phyloP scores from a whole-genome alignment of 2,113 vertebrate species.

The Sinocyclocheilus grahami region DNA sequence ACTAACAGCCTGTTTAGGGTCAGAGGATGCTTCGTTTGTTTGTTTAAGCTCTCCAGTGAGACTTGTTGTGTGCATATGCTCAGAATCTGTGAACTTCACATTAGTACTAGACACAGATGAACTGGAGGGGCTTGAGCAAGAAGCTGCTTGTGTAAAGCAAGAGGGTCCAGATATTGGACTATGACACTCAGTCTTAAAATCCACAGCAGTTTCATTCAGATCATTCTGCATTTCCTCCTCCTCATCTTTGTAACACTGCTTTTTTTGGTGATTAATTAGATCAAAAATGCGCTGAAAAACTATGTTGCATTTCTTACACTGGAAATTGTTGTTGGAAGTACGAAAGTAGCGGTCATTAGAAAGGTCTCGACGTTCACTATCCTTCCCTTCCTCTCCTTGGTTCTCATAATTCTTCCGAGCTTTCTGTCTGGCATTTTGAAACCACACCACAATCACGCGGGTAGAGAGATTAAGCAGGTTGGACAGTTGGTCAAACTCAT shows the following conservation, averaged over 20 bases:
- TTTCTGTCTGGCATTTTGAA: conserved; percentile 96
- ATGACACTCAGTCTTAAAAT: conserved; percentile 85
- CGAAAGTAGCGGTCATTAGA: conserved; percentile 86
- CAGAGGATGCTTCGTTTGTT: conserved; percentile 19
- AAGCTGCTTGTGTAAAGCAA: conserved; percentile 78
- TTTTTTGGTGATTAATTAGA: conserved; percentile 88
- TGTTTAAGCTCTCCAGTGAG: conserved; percentile 29
- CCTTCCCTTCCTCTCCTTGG: conserved; percentile 87
- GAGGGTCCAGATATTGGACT: conserved; percentile 80
- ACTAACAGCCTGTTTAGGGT: conserved; percentile 17
- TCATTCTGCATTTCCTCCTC: conserved; percentile 87
- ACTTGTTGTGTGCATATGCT: conserved; percentile 17
- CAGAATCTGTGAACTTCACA: conserved; percentile 35
- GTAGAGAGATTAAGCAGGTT: conserved; percentile 89
- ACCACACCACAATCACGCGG: conserved; percentile 96
- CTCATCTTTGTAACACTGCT: conserved; percentile 87
- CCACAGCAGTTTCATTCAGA: conserved; percentile 93
- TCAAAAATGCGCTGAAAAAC: conserved; percentile 89
- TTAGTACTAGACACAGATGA: conserved; percentile 40
- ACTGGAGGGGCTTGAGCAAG: conserved; percentile 46
- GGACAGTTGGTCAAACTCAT: conserved; percentile 95
- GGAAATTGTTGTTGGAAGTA: conserved; percentile 85
- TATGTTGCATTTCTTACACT: conserved; percentile 87
- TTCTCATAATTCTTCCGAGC: conserved; percentile 94
- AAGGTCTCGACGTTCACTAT: conserved; percentile 83